Percentiles rank a stretch among this genome's conserved stretches.
These are phyloP conservation scores for Hirtodrosophila confusa DNA, from an alignment of 2,888 invertebrate species.

Conservation along the genomic window DNA sequence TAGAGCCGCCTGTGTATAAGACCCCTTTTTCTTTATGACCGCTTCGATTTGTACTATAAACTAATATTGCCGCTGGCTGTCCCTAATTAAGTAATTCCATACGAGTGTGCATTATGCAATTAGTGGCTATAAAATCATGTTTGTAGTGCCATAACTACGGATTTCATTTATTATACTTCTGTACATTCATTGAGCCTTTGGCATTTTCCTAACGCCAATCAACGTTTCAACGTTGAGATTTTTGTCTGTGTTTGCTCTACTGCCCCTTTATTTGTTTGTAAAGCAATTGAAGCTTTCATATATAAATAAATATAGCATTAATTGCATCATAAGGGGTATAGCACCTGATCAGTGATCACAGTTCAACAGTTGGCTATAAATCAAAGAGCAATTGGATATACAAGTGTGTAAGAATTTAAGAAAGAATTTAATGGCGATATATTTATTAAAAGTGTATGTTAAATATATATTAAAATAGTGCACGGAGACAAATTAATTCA, in stretches of 20 bases:
- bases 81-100: conserved; percentile 74
- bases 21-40: conserved; percentile 68
- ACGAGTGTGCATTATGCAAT: conserved; percentile 71
- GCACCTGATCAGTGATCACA: conserved; percentile 14
- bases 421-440: conserved; percentile 2
- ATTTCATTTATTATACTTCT: conserved; percentile 47
- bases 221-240: conserved; percentile 52
- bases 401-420: background rate
- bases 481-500: no score
- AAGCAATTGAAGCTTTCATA: conserved; percentile 42
- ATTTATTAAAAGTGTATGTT: background rate
- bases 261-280: conserved; percentile 15
- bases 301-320: conserved; percentile 34
- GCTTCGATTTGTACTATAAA: conserved; percentile 71
- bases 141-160: conserved; percentile 56
- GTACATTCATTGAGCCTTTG: conserved; percentile 38
- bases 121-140: conserved; percentile 71
- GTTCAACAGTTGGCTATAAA: conserved; percentile 20
- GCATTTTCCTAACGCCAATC: conserved; percentile 45
- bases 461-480: no score
- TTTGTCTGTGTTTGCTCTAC: conserved; percentile 35
- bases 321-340: conserved; percentile 52
- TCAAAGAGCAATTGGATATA: conserved; percentile 8
- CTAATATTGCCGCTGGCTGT: conserved; percentile 65
- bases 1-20: conserved; percentile 21